Conservation (phyloP, 2,797 vertebrate genomes). For the Eulemur mongoz region DNA sequence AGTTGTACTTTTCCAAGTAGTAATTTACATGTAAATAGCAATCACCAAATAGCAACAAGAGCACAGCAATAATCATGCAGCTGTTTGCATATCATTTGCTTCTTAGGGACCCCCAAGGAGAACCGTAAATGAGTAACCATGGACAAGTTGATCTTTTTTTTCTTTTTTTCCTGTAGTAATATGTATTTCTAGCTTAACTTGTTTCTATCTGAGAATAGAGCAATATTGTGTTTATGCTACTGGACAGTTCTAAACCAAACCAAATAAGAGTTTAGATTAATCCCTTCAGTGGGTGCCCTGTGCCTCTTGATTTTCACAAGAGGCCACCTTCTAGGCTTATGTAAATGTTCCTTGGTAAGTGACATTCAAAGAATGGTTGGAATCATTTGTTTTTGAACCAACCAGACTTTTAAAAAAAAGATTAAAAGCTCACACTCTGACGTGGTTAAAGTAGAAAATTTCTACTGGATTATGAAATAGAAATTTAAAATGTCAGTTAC, state of each 20-base stretch:
- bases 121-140: conserved; percentile 46
- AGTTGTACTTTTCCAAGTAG: conserved; percentile 56
- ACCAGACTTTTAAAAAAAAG: neutral
- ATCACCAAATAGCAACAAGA: conserved; percentile 58
- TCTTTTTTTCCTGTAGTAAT: neutral
- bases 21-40: conserved; percentile 75
- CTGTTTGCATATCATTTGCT: conserved; percentile 58
- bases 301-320: neutral
- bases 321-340: conserved; percentile 38
- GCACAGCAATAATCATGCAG: conserved; percentile 49
- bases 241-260: conserved; percentile 51
- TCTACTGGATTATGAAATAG: neutral
- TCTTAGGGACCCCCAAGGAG: conserved; percentile 44
- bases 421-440: neutral
- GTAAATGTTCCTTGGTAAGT: neutral
- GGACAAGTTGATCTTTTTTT: neutral
- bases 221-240: neutral
- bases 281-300: neutral
- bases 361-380: conserved; percentile 50
- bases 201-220: neutral
- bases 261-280: conserved; percentile 40
- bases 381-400: neutral
- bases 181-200: neutral
- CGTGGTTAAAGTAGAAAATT: neutral
- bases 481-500: conserved; percentile 14